Base-by-base conservation (phyloP, 2,888 invertebrate species). In the Leucoma salicis region DNA sequence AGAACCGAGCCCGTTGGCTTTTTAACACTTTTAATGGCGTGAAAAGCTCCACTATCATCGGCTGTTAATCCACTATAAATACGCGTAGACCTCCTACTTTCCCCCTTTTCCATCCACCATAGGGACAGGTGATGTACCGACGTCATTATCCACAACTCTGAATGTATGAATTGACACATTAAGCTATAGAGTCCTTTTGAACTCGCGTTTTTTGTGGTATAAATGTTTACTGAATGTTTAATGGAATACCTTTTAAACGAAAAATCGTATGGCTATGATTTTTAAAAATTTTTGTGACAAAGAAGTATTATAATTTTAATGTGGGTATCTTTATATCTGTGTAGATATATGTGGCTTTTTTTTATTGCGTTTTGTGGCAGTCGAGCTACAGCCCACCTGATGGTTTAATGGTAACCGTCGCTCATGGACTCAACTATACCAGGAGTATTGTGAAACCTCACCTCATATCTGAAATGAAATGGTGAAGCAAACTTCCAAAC, bases 1-100 rank as follows among this genome's bases (percentile, higher is more conserved):
- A 12, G 42, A 47, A 59, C 61, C 56, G 65, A 63, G 55, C 52
- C 47, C 39, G 61, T 58, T 70, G 66, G 72, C 74, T 78, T 77
- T 79, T 78, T 78, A 79, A 77, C 78, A 78, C 65, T 78, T 77
- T 76, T 75, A 80, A 80, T 80, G 78, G 78, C 50, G 74, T 68
- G 73, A 73, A 68, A 75, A 70, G 66, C 60, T 3, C 65, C 73
- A 73, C 78, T 78, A 77, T 74, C 74, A 74, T 46, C 39, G 64
- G 63, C 66, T 78, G 77, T 79, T 79, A 78, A 78, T 78, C 72
- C 74, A 66, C 64, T 62, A 65, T 74, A 71, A 72, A 72, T 70
- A 63, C 64, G 67, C 46, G 36, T 29, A 18, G 16, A 25, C 25
- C 37, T 42, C 28, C 35, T 25, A 14, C 32, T 24, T 27, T 16